Evolutionary conservation across 2,888 invertebrate genomes (phyloP).

Genomic region (Scelioninae gen. 1): DNA sequence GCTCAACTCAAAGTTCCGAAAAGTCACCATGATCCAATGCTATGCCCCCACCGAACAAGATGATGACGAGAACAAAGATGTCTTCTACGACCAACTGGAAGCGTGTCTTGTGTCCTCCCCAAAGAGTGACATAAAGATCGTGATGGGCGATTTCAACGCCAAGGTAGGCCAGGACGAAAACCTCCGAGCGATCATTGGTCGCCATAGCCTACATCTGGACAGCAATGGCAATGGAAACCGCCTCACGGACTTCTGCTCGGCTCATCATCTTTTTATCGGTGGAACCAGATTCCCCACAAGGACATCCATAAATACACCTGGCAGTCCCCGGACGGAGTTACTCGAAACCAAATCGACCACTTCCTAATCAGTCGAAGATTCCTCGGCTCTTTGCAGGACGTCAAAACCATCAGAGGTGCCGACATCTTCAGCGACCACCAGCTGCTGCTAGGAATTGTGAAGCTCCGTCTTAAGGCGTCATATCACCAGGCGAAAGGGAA

Average conservation of each 20-base stretch:
- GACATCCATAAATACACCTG: slow-evolving; percentile 18
- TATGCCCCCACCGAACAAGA: not conserved
- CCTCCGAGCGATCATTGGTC: slow-evolving; percentile 5
- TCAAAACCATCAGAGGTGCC: not conserved
- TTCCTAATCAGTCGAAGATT: slow-evolving; percentile 2
- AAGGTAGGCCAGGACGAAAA: slow-evolving; percentile 8
- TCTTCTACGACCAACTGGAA: slow-evolving; percentile 16
- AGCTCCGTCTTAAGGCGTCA: not conserved
- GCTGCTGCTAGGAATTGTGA: slow-evolving; percentile 11
- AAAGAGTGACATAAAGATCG: slow-evolving; percentile 20
- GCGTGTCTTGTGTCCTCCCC: slow-evolving; percentile 4
- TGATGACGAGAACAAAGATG: slow-evolving; percentile 9
- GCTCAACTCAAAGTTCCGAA: slow-evolving; percentile 11
- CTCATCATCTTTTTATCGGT: not conserved
- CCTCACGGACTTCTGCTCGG: not conserved
- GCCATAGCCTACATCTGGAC: not conserved
- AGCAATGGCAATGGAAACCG: slow-evolving; percentile 5
- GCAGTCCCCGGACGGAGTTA: slow-evolving; percentile 11
- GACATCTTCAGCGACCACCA: slow-evolving; percentile 22
- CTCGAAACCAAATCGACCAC: slow-evolving; percentile 17
- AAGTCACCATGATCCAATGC: slow-evolving; percentile 23
- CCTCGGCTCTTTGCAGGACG: not conserved
- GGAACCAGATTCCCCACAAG: slow-evolving; percentile 4
- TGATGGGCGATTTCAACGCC: slow-evolving; percentile 18
- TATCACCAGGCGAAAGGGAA: not conserved